Conservation (phyloP, 35 echinoderm and acorn worm species). For the Stichopus chloronotus region DNA sequence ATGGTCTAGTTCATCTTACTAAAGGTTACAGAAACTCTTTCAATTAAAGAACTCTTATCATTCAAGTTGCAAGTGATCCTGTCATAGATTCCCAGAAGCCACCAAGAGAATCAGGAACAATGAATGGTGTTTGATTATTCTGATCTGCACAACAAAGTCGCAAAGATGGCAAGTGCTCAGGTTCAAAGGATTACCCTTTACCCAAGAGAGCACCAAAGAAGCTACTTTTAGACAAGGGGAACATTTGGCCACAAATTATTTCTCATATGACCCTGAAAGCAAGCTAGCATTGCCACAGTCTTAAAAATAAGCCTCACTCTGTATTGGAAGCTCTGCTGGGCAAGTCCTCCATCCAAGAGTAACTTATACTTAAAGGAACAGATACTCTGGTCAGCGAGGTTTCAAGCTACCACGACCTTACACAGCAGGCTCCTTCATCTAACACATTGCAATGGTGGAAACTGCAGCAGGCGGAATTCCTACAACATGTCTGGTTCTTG, state of each 20-base stretch:
- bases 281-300: neutral
- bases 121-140: neutral
- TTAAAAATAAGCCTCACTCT: neutral
- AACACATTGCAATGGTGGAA: neutral
- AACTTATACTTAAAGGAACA: neutral
- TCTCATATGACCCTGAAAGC: neutral
- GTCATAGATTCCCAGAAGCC: too few relatives aligned
- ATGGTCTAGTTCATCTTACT: too few relatives aligned
- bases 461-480: neutral
- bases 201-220: neutral
- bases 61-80: too few relatives aligned
- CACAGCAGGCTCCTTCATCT: neutral
- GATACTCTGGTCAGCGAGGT: neutral
- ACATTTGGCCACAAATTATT: neutral
- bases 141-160: neutral
- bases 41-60: too few relatives aligned
- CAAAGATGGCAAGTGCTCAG: neutral
- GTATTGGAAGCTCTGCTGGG: neutral
- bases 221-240: neutral
- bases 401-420: neutral
- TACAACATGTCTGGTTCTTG: neutral
- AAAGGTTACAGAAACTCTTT: too few relatives aligned
- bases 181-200: conserved; percentile 5
- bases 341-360: conserved; percentile 5
- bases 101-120: too few relatives aligned